Base-by-base conservation (phyloP, 2,888 invertebrate genomes). In the Heliconius sara region DNA sequence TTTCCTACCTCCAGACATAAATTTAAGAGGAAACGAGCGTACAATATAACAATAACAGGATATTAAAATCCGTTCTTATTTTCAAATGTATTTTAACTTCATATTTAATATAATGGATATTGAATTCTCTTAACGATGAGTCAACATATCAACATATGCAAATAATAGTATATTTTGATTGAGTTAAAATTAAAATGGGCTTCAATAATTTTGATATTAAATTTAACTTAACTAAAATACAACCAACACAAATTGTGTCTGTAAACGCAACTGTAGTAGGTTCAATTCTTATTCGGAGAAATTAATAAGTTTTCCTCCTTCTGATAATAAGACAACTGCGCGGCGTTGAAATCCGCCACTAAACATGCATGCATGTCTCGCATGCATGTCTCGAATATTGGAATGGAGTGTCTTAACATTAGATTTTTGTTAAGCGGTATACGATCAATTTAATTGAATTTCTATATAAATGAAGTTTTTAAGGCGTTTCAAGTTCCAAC, bases 401-500 rank as follows among this genome's bases (percentile, higher is more conserved):
- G 43, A 68, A 13, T 43, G 13, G 5, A 25, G 68, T 68, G 68
- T 68, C n/a, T 68, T n/a, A 39, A 43, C 43, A 68, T n/a, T 68
- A 25, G 25, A 9, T 1, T 67, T 27, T 30, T 30, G 27, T 34
- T 39, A 27, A 27, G 2, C 27, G 6, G 5, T 22, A 9, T 7
- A 47, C 6, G n/a, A 52, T 52, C 27, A 67, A 34, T 34, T 66
- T n/a, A 22, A 22, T 52, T 13, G 5, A 67, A 25, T 67, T 76
- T 63, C 60, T 34, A 67, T 76, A 67, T 76, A 76, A 76, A 52
- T 47, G n/a, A 30, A 34, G 57, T 76, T 52, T 76, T 67, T 76
- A 66, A 67, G 68, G 68, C 68, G 43, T 27, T 70, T 57, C 52
- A 52, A 71, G 70, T 43, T 47, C 39, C 63, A 52, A 71, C 68